These are phyloP conservation scores for Carterocephalus palaemon DNA, from an alignment of 2,888 invertebrate species.

Conservation along the genomic window DNA sequence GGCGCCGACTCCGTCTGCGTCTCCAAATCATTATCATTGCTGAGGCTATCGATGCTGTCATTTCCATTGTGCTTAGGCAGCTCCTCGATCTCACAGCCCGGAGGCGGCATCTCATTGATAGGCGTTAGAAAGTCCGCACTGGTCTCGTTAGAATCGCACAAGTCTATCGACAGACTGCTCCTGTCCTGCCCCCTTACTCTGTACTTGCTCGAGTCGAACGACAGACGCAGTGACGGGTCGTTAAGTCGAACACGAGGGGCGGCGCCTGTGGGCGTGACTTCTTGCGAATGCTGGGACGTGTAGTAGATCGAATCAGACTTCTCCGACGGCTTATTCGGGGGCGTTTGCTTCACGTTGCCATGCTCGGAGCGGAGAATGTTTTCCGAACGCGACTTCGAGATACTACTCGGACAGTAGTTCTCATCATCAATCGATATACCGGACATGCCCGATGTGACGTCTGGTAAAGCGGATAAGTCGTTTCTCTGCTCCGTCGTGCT, in stretches of 20 bases:
- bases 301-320: conserved; percentile 73
- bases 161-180: conserved; percentile 67
- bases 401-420: conserved; percentile 66
- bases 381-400: conserved; percentile 72
- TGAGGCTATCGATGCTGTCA: conserved; percentile 65
- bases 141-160: conserved; percentile 74
- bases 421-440: conserved; percentile 75
- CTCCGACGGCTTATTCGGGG: conserved; percentile 48
- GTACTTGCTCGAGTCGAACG: conserved; percentile 69
- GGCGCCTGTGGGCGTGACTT: conserved; percentile 65
- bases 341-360: conserved; percentile 46
- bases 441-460: conserved; percentile 72
- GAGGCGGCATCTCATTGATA: conserved; percentile 73
- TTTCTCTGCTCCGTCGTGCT: conserved; percentile 73
- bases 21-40: conserved; percentile 67
- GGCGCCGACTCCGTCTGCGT: conserved; percentile 72
- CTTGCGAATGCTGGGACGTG: conserved; percentile 71
- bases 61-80: conserved; percentile 68
- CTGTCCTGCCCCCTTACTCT: conserved; percentile 55
- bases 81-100: conserved; percentile 72
- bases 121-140: conserved; percentile 74
- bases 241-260: conserved; percentile 56
- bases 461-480: conserved; percentile 67
- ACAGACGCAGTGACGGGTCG: conserved; percentile 63
- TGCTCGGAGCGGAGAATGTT: conserved; percentile 72